Evolutionary conservation across 2,113 vertebrate genomes (phyloP).

Genomic region (Nicator chloris): DNA sequence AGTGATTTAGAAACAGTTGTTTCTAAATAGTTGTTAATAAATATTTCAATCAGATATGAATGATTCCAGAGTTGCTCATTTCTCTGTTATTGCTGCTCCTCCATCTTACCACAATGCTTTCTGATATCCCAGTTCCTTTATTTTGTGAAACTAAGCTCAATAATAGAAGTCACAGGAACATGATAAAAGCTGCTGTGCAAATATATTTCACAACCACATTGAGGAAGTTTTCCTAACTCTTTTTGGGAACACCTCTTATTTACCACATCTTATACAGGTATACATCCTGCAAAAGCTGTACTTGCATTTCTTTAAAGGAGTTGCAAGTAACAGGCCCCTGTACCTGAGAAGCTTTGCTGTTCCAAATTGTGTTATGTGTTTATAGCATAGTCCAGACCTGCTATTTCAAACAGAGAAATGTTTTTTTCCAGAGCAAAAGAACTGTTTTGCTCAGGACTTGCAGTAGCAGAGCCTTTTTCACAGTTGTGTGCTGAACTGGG

Average conservation of each 20-base stretch:
- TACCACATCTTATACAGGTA: background rate
- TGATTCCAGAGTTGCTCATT: background rate
- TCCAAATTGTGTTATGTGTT: background rate
- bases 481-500: background rate
- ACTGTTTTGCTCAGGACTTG: background rate
- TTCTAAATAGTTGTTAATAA: background rate
- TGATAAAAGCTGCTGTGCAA: background rate
- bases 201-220: background rate
- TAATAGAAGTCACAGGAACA: background rate
- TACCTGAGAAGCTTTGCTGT: background rate
- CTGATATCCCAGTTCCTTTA: background rate
- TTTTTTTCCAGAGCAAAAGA: background rate
- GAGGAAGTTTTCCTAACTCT: background rate
- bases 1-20: background rate
- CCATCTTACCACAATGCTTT: background rate
- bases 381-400: background rate
- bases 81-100: background rate
- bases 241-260: background rate
- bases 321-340: background rate
- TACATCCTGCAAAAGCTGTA: background rate
- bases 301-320: background rate
- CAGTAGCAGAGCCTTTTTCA: background rate
- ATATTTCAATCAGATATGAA: background rate
- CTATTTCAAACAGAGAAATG: background rate
- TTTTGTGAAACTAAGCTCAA: background rate